Percentiles rank a stretch among this genome's conserved stretches.
These are phyloP conservation scores for Cepphus grylle DNA, from an alignment of 2,113 vertebrate species.

Conservation along the genomic window DNA sequence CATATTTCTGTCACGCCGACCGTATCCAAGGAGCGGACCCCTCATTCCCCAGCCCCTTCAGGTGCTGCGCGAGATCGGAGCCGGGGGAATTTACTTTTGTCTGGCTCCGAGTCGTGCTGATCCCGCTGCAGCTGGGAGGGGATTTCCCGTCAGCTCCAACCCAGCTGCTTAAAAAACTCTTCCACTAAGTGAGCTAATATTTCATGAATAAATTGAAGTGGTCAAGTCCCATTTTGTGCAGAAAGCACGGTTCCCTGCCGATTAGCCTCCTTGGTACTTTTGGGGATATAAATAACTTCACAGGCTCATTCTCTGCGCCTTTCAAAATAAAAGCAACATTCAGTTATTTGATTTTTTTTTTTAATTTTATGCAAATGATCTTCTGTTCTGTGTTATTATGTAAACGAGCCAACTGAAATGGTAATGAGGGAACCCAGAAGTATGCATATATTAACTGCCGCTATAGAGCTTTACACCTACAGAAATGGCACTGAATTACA, in stretches of 20 bases:
- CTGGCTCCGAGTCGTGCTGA: background rate
- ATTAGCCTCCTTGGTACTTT: background rate
- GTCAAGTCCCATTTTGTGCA: constrained; percentile 19
- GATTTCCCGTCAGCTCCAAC: constrained; percentile 36
- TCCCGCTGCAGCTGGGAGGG: constrained; percentile 38
- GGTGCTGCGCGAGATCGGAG: background rate
- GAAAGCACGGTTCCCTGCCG: constrained; percentile 17
- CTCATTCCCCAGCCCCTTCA: background rate
- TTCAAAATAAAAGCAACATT: constrained; percentile 24
- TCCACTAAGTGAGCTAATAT: constrained; percentile 16
- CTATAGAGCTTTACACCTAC: constrained; percentile 53
- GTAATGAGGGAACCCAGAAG: constrained; percentile 53
- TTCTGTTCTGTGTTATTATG: constrained; percentile 60
- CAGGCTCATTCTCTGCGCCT: background rate
- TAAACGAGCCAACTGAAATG: constrained; percentile 63
- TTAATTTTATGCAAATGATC: constrained; percentile 66
- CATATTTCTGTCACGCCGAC: fast-evolving
- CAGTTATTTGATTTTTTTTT: background rate
- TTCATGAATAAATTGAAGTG: constrained; percentile 25
- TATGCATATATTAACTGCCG: constrained; percentile 52
- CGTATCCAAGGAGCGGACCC: background rate
- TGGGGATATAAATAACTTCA: constrained; percentile 36
- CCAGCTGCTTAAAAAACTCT: constrained; percentile 37
- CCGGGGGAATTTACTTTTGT: background rate
- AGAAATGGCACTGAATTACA: background rate